Base-by-base conservation (phyloP, 1,140 invertebrate species). In the Tribolium madens region DNA sequence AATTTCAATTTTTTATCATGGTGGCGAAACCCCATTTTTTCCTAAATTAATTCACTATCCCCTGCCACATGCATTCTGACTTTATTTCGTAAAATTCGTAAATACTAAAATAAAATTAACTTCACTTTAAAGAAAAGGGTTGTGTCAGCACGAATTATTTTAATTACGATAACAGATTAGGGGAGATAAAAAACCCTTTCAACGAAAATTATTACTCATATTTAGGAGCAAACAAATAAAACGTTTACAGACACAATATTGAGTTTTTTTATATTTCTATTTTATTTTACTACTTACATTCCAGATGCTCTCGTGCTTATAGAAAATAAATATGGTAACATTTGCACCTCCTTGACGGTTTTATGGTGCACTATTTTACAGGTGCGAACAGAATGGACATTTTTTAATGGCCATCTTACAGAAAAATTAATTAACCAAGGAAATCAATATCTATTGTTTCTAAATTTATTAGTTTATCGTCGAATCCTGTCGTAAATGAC, bases 271-370 rank as follows among this genome's bases (percentile, higher is more conserved):
- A 42, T 42, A 7, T 42, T 42, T 42, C 36, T 42, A 42, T 42
- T 42, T 42, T 42, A 42, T 57, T 57, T 57, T 57, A 42, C 36
- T 57, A 18, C 52, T 57, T 18, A 57, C 48, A 50, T 50, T 50
- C 15, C 48, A 57, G 52, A 18, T 21, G 52, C 15, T 57, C 52
- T 21, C 52, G 52, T 57, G 52, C 52, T 57, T 57, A 57, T 57
- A 18, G 52, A 17, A 57, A 57, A 57, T 57, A 57, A 57, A 57
- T 57, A 57, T 57, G 15, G 17, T 26, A 57, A 57, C 17, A 57
- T 57, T 21, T 57, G 52, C 52, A 57, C 10, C 52, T 21, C 17
- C 48, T 17, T 21, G 52, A 57, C 14, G 52, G 52, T 57, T 57
- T 57, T 57, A 57, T 21, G 17, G 17, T 57, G 52, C 17, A 57